Evolutionary conservation across 2,113 vertebrate species (phyloP).

Genomic region (Ptilorrhoa leucosticta): DNA sequence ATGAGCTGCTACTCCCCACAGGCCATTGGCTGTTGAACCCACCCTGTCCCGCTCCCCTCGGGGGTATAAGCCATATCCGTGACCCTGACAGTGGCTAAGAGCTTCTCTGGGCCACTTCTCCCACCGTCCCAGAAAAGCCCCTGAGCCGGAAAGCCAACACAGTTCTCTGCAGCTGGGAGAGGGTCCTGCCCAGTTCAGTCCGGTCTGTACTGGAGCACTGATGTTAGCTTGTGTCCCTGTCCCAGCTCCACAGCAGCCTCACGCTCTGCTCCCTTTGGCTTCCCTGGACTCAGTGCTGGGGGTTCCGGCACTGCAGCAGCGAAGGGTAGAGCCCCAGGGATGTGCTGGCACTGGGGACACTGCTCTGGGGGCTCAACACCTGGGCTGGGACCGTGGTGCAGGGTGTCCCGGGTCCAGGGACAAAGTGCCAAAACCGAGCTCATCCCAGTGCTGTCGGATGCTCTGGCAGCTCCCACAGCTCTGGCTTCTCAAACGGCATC

Average conservation of each 20-base stretch:
- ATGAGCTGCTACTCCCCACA: not conserved
- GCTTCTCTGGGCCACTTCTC: not conserved
- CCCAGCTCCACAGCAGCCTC: not conserved
- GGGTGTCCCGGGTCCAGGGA: fast-evolving
- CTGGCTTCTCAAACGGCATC: not conserved
- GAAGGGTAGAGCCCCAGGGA: not conserved
- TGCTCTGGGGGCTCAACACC: not conserved
- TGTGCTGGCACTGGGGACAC: fast-evolving
- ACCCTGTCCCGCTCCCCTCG: fast-evolving
- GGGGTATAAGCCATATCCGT: conserved; percentile 5
- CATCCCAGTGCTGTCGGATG: fast-evolving
- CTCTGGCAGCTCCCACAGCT: not conserved
- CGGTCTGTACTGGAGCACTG: not conserved
- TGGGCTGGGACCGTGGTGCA: not conserved
- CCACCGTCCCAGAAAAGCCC: not conserved
- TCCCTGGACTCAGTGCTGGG: fast-evolving
- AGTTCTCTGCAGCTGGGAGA: not conserved
- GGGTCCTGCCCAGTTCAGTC: not conserved
- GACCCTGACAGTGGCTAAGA: not conserved
- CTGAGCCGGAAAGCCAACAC: not conserved
- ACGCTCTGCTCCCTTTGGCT: fast-evolving
- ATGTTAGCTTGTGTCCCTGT: fast-evolving
- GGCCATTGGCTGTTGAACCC: not conserved
- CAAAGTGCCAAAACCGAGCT: not conserved
- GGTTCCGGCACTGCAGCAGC: fast-evolving